Evolutionary conservation across 2,888 invertebrate species (phyloP), one percentile per base, ranked within the genome.

Genomic region (Agrochola circellaris): DNA sequence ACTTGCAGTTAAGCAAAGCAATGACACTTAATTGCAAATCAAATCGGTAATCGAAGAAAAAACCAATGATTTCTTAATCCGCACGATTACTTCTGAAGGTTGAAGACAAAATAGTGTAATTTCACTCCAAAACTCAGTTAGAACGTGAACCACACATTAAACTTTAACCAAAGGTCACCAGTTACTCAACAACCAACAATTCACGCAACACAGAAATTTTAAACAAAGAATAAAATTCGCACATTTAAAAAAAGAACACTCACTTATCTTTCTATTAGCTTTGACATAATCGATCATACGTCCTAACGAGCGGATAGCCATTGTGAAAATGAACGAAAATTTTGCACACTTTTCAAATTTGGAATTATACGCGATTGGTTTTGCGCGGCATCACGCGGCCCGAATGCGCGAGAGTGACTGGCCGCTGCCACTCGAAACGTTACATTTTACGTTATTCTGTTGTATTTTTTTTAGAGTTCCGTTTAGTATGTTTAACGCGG

Each of bases 401-500:
- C 92, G 92, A 88, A 88, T 85, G 93, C 94, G 91, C 91, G 87
- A 77, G 90, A 91, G 92, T 89, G 93, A 94, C 94, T 94, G 94
- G 91, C 90, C 81, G 76, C 71, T 77, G 79, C 81, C 80, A 69
- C 75, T 87, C 79, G 81, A 83, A 85, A 87, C 88, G 79, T 82
- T 87, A 87, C 88, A 89, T 87, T 89, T 91, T 90, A 88, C 88
- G 81, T 74, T 86, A 85, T 84, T 81, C 87, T 79, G 87, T 87
- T 87, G 83, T 80, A 77, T 84, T 84, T 82, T 84, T 91, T 91
- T 91, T 83, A 85, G 85, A 84, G 89, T 82, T 86, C 87, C 87
- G 87, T 70, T 76, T 30, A 17, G 13, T 70, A 60, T 26, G 34
- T 26, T 60, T 45, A 51, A 77, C 74, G 75, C 83, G 76, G 85